Evolutionary conservation across 2,888 invertebrate genomes (phyloP), one percentile per base, ranked within the genome.

Genomic region (Spicauda simplicius): DNA sequence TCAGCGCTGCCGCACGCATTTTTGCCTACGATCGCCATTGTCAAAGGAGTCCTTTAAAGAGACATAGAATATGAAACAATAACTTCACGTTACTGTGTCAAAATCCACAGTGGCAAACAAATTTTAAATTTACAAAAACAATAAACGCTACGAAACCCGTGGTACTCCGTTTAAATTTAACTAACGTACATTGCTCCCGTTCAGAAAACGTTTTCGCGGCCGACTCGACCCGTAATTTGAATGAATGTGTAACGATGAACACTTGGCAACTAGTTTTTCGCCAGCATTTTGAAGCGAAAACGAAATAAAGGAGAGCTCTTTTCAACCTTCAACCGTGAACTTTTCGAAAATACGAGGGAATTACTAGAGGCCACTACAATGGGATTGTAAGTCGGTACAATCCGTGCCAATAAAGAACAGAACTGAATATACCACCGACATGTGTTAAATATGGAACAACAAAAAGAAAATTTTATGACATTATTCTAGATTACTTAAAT

Each of bases 291-390:
- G 50, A 33, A 18, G 18, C 3, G 6, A 18, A 52, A 60, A 60
- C 33, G 50, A 20, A 60, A 53, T 53, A 53, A 61, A 53, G 53
- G 20, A 2, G 50, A 14, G n/a, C 20, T 61, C n/a, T 20, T 41
- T 53, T 53, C 53, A 61, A 61, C 52, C 41, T 61, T 53, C 53
- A 53, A 41, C 61, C 53, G 20, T 58, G 45, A 58, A 58, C 45
- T 58, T 58, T 58, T n/a, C 12, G n/a, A 58, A n/a, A 20, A 41
- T 5, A 37, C 37, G 25, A 33, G 14, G 33, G 41, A 45, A 14
- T n/a, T 37, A 56, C 56, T 56, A 56, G 37, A 50, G 56, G 37
- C n/a, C n/a, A 56, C 55, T 55, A 55, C 55, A 25, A 25, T 5
- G 25, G 30, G 33, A 50, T 50, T 18, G 50, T 50, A 50, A n/a